Percentiles rank a stretch among this genome's conserved stretches.
Conservation (phyloP, 2,888 invertebrate genomes). For the Vannuccia rotundouncinata region DNA sequence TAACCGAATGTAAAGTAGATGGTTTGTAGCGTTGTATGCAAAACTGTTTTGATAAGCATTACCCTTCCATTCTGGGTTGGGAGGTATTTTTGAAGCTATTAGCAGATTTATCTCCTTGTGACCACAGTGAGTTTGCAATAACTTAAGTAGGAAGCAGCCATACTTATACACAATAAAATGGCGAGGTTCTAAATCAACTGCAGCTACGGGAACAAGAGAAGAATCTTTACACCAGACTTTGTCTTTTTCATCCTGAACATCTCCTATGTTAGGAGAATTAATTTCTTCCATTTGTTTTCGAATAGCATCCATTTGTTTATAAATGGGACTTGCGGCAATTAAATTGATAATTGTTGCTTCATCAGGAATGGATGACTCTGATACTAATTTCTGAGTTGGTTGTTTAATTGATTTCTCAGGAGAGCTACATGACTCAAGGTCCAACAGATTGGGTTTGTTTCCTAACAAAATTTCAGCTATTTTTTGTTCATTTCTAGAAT, state of each 20-base stretch:
- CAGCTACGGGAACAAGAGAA: slow-evolving; percentile 49
- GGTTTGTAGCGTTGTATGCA: slow-evolving; percentile 52
- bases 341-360: neutral
- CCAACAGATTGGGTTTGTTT: neutral
- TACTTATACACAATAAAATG: slow-evolving; percentile 54
- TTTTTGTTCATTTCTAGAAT: neutral
- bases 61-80: slow-evolving; percentile 46
- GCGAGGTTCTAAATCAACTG: slow-evolving; percentile 49
- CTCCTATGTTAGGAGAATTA: neutral
- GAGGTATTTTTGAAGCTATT: slow-evolving; percentile 51
- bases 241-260: slow-evolving; percentile 42
- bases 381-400: no score
- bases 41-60: slow-evolving; percentile 53
- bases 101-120: slow-evolving; percentile 50
- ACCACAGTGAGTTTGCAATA: slow-evolving; percentile 48
- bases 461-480: neutral
- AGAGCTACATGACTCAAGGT: neutral
- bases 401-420: neutral
- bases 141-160: slow-evolving; percentile 49
- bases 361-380: neutral
- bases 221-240: slow-evolving; percentile 49
- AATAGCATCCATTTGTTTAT: neutral
- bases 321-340: neutral
- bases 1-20: slow-evolving; percentile 48
- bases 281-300: slow-evolving; percentile 7